Conservation (phyloP, 2,888 invertebrate genomes). For the Alviniconcha strummeri region DNA sequence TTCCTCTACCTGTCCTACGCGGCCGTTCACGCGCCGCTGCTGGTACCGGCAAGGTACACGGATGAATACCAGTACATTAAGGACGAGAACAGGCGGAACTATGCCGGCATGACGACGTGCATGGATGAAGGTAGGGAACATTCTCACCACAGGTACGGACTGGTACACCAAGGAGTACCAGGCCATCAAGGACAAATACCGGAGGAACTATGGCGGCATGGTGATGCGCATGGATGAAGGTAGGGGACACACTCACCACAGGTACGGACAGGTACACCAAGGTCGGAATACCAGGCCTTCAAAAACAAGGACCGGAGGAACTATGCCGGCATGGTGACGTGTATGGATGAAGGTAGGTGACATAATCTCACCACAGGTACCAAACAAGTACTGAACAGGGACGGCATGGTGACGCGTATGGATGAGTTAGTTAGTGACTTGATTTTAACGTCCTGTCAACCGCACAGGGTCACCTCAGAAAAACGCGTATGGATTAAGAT, state of each 20-base stretch:
- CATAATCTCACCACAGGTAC: too few relatives aligned
- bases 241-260: background rate
- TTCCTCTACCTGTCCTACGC: constrained; percentile 40
- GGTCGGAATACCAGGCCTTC: too few relatives aligned
- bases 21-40: constrained; percentile 31
- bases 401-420: too few relatives aligned
- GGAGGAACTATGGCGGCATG: constrained; percentile 37
- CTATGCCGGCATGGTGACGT: constrained; percentile 39
- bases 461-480: too few relatives aligned
- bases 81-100: constrained; percentile 26
- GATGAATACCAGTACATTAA: constrained; percentile 31
- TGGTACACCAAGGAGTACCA: constrained; percentile 29
- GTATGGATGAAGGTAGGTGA: constrained; percentile 38
- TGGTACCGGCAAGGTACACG: constrained; percentile 31
- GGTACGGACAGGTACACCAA: too few relatives aligned
- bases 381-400: too few relatives aligned
- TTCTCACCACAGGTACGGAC: background rate
- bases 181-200: constrained; percentile 24
- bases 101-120: constrained; percentile 39
- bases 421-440: too few relatives aligned
- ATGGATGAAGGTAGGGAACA: constrained; percentile 37
- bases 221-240: constrained; percentile 41
- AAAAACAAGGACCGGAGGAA: constrained; percentile 2
- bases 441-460: too few relatives aligned
- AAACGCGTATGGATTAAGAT: too few relatives aligned